These are phyloP conservation scores for Coregonus ussuriensis DNA, from an alignment of 2,797 vertebrate genomes.

Conservation along the genomic window DNA sequence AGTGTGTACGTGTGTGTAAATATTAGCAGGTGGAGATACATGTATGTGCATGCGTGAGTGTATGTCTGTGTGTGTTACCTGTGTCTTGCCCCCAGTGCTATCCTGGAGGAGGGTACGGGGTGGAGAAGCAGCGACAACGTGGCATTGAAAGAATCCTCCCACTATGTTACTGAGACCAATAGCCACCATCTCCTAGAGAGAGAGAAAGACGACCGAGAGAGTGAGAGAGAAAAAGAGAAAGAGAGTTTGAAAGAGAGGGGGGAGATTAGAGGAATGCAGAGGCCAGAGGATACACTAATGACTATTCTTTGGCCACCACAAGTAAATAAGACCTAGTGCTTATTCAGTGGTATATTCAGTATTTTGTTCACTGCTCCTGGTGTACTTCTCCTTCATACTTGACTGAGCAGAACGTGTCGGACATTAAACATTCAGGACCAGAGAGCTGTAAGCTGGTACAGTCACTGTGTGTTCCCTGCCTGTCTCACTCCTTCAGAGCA, in stretches of 20 bases:
- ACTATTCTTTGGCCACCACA: no score
- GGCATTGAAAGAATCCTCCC: conserved; percentile 89
- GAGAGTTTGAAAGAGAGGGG: background rate
- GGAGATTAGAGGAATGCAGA: conserved; percentile 12
- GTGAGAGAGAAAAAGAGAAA: background rate
- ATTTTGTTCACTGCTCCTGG: background rate
- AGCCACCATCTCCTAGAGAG: conserved; percentile 87
- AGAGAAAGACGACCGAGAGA: background rate
- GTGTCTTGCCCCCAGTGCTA: conserved; percentile 89
- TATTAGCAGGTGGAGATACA: background rate
- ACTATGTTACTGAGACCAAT: conserved; percentile 86
- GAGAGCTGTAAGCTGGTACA: conserved; percentile 6
- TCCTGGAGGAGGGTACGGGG: conserved; percentile 92
- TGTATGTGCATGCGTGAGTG: background rate
- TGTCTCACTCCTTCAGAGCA: conserved; percentile 17
- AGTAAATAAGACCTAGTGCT: background rate
- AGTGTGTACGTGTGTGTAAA: conserved; percentile 1
- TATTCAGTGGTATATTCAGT: background rate
- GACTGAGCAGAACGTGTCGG: conserved; percentile 35
- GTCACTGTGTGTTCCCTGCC: conserved; percentile 25
- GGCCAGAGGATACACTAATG: background rate
- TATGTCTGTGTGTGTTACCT: conserved; percentile 70
- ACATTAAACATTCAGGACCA: conserved; percentile 54
- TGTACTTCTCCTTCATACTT: conserved; percentile 36
- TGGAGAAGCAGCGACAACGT: conserved; percentile 88